Evolutionary conservation across 2,888 invertebrate genomes (phyloP).

Genomic region (Agriopis marginaria): DNA sequence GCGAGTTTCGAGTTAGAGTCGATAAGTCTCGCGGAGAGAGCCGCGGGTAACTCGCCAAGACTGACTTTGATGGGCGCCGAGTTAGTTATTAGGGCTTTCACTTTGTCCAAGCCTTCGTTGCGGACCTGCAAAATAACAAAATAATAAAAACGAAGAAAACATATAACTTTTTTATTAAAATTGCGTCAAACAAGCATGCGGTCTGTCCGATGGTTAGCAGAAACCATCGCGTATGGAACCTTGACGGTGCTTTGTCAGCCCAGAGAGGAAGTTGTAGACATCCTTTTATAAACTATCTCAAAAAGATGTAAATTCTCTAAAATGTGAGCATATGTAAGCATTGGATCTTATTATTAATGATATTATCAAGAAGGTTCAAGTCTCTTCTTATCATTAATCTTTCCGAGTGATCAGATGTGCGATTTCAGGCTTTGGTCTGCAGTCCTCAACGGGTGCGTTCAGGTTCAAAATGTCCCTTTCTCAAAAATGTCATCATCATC

Average conservation of each 20-base stretch:
- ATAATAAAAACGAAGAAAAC: not conserved
- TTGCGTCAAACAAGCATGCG: too few relatives aligned
- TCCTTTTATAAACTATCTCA: not conserved
- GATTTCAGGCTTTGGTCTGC: conserved; percentile 92
- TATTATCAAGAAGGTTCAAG: conserved; percentile 3
- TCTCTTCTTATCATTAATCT: conserved; percentile 93
- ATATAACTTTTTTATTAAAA: too few relatives aligned
- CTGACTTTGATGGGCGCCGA: conserved; percentile 93
- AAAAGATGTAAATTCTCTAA: too few relatives aligned
- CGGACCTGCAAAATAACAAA: conserved; percentile 76
- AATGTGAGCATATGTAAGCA: not conserved
- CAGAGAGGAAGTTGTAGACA: too few relatives aligned
- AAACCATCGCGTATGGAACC: too few relatives aligned
- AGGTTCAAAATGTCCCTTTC: too few relatives aligned
- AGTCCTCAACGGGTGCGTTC: conserved; percentile 85
- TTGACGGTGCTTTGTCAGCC: too few relatives aligned
- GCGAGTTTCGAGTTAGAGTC: conserved; percentile 98
- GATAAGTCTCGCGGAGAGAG: conserved; percentile 90
- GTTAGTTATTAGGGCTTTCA: conserved; percentile 90
- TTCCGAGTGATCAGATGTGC: conserved; percentile 94
- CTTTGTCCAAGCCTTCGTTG: conserved; percentile 91
- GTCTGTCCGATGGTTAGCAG: too few relatives aligned
- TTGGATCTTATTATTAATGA: not conserved
- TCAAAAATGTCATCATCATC: too few relatives aligned
- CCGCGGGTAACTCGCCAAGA: conserved; percentile 94